Evolutionary conservation across 2,113 vertebrate genomes (phyloP).

Genomic region (Microtus richardsoni): DNA sequence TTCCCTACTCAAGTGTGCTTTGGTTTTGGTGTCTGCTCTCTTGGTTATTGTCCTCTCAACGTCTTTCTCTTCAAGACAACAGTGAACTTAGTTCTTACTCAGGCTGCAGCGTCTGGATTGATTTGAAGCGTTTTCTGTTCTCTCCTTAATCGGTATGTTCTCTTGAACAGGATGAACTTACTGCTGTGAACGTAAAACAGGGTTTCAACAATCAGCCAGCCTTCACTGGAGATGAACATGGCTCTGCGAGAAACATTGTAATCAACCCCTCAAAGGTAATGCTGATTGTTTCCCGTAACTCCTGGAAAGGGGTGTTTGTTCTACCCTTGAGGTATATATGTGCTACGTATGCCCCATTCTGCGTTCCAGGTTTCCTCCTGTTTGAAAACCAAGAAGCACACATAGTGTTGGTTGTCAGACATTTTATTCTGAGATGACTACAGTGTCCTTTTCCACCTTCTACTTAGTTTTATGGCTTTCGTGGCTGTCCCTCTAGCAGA

Average conservation of each 20-base stretch:
- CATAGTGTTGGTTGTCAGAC: background rate
- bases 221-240: slow-evolving; percentile 89
- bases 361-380: background rate
- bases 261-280: slow-evolving; percentile 89
- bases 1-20: background rate
- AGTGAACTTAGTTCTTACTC: no score
- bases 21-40: slow-evolving; percentile 12
- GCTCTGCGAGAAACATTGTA: slow-evolving; percentile 87
- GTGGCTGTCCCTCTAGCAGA: background rate
- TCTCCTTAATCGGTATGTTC: slow-evolving; percentile 44
- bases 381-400: fast-evolving
- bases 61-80: background rate
- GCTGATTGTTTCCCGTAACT: background rate
- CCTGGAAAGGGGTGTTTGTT: background rate
- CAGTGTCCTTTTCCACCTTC: background rate
- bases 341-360: background rate
- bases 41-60: background rate
- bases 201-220: slow-evolving; percentile 89
- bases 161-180: slow-evolving; percentile 87
- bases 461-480: background rate
- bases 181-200: slow-evolving; percentile 89
- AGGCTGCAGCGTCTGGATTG: background rate
- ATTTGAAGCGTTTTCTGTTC: background rate
- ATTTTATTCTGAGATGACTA: background rate
- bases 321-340: background rate